A percentile compares a stretch with the other conserved stretches of the same genome.
Conservation (phyloP, 1,140 invertebrate genomes). For the Helicoverpa zea region DNA sequence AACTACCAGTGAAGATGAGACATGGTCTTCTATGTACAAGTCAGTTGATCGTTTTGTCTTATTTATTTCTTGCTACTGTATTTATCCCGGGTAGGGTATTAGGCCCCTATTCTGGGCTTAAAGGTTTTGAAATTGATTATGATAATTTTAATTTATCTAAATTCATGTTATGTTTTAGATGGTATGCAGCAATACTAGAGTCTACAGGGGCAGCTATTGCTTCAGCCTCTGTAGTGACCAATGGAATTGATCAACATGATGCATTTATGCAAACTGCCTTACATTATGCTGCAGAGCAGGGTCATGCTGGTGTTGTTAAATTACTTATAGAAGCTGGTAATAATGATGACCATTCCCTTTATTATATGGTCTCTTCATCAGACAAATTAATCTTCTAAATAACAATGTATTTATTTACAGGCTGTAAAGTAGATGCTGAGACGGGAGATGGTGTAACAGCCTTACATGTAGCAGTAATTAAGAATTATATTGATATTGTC, state of each 20-base stretch:
- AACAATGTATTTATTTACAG: slow-evolving; percentile 58
- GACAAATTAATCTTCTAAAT: neutral
- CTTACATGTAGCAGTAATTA: slow-evolving; percentile 76
- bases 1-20: slow-evolving; percentile 82
- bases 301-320: slow-evolving; percentile 70
- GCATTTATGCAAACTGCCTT: slow-evolving; percentile 80
- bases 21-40: slow-evolving; percentile 82
- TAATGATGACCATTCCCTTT: neutral
- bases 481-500: slow-evolving; percentile 72
- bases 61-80: too few species aligned
- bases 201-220: slow-evolving; percentile 78
- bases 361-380: too few species aligned
- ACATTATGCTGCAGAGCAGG: slow-evolving; percentile 81
- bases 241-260: slow-evolving; percentile 82
- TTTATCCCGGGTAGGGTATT: too few species aligned
- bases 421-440: slow-evolving; percentile 77
- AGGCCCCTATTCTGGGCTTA: neutral
- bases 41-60: slow-evolving; percentile 51
- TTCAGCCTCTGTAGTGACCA: slow-evolving; percentile 68
- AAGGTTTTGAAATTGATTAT: neutral
- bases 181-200: slow-evolving; percentile 83
- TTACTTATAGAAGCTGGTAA: slow-evolving; percentile 76
- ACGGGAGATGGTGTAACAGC: slow-evolving; percentile 77
- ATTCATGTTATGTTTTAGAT: slow-evolving; percentile 61
- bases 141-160: neutral